Evolutionary conservation across 92 coral and sea anemone species (phyloP).

Genomic region (Paramuricea clavata): DNA sequence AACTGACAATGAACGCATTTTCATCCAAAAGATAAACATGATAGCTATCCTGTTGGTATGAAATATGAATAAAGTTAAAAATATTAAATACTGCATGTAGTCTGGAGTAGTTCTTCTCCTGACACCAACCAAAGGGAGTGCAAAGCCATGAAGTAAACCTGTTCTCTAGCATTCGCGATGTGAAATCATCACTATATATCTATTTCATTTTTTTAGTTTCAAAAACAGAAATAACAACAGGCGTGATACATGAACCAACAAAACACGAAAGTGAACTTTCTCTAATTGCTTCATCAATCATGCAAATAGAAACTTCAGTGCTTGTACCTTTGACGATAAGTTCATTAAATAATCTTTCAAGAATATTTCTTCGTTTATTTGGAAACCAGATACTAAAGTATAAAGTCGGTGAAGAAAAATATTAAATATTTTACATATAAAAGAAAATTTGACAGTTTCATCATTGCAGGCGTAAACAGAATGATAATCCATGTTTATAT

Average conservation of each 20-base stretch:
- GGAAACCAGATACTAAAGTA: conserved; percentile 36
- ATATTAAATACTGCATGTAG: no score
- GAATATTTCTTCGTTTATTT: conserved; percentile 15
- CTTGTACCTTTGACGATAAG: conserved; percentile 5
- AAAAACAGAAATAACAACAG: not conserved
- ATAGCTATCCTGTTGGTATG: not conserved
- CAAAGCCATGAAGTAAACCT: no score
- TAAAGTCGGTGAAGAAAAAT: no score
- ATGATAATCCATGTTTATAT: no score
- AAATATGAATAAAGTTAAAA: no score
- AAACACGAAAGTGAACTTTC: not conserved
- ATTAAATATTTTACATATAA: no score
- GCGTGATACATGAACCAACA: not conserved
- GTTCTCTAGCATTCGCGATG: no score
- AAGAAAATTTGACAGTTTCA: no score
- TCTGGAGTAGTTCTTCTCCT: no score
- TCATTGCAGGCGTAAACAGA: no score
- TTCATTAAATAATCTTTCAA: conserved; percentile 23
- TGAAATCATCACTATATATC: no score
- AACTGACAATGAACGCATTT: conserved; percentile 48
- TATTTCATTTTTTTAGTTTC: not conserved
- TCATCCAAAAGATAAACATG: conserved; percentile 44
- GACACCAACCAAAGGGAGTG: no score
- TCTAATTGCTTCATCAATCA: not conserved
- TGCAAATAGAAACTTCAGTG: not conserved